A percentile compares a stretch with the other conserved stretches of the same genome.
These are phyloP conservation scores for Drosophila mettleri DNA, from an alignment of 2,888 invertebrate species.

Conservation along the genomic window DNA sequence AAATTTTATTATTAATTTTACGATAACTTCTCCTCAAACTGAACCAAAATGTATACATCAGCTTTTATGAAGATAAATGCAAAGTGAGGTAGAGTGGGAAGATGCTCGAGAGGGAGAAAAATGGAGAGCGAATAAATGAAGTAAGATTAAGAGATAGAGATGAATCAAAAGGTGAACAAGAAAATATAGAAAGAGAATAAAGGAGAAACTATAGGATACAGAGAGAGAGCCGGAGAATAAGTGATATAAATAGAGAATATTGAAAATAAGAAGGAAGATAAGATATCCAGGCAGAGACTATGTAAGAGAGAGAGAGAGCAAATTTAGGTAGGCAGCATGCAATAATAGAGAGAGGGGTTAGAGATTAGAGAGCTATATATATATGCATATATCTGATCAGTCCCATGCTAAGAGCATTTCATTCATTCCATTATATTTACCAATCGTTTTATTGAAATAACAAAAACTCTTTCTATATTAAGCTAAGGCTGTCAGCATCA, in stretches of 20 bases:
- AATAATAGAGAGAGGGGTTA: too few relatives aligned
- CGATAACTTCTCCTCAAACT: neutral
- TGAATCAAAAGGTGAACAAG: too few relatives aligned
- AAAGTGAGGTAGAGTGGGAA: neutral
- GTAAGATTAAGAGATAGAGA: too few relatives aligned
- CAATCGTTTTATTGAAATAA: neutral
- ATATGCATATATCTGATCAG: too few relatives aligned
- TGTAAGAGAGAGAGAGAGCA: neutral
- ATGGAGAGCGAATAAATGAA: too few relatives aligned
- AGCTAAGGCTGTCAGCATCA: neutral
- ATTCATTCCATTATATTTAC: neutral
- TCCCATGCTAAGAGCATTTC: too few relatives aligned
- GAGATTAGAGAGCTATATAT: too few relatives aligned
- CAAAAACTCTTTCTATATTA: neutral
- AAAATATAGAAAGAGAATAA: too few relatives aligned
- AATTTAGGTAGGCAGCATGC: neutral
- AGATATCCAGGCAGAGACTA: too few relatives aligned
- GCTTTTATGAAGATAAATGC: constrained; percentile 4
- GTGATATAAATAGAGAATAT: neutral
- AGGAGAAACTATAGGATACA: neutral
- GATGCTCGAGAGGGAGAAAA: neutral
- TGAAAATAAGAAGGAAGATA: too few relatives aligned
- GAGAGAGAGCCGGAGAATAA: neutral
- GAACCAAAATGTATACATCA: neutral
- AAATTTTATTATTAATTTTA: constrained; percentile 24